phyloP scores from a whole-genome alignment of 2,797 vertebrate genomes.

The Sebastes aleutianus region DNA sequence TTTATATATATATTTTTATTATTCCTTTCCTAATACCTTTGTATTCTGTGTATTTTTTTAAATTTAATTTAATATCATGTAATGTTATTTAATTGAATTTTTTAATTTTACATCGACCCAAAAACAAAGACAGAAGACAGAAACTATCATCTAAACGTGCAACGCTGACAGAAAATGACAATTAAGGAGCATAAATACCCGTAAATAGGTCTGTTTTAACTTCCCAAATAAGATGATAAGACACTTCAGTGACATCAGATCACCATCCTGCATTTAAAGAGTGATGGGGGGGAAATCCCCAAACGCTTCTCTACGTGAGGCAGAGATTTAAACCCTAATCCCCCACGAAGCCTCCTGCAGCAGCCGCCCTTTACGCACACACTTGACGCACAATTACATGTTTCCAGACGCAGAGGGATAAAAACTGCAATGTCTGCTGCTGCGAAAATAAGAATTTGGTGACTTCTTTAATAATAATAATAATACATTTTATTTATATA shows the following conservation, averaged over 20 bases:
- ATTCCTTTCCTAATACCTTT: background rate
- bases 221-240: background rate
- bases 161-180: background rate
- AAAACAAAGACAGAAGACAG: background rate
- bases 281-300: conserved; percentile 15
- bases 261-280: conserved; percentile 3
- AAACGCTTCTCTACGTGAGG: conserved; percentile 45
- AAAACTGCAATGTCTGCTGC: conserved; percentile 31
- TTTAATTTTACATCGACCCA: background rate
- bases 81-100: background rate
- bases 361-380: conserved; percentile 41
- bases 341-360: conserved; percentile 29
- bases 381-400: conserved; percentile 57
- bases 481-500: no score
- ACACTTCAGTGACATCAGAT: conserved; percentile 23
- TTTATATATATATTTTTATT: background rate
- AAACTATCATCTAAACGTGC: background rate
- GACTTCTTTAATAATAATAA: background rate
- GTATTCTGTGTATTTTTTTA: background rate
- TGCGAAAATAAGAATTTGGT: conserved; percentile 57
- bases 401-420: conserved; percentile 43
- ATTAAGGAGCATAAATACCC: background rate
- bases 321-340: conserved; percentile 55
- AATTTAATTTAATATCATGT: background rate
- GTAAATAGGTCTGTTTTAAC: background rate